Conservation (phyloP, 2,888 invertebrate genomes). For the Tipula lateralis region DNA sequence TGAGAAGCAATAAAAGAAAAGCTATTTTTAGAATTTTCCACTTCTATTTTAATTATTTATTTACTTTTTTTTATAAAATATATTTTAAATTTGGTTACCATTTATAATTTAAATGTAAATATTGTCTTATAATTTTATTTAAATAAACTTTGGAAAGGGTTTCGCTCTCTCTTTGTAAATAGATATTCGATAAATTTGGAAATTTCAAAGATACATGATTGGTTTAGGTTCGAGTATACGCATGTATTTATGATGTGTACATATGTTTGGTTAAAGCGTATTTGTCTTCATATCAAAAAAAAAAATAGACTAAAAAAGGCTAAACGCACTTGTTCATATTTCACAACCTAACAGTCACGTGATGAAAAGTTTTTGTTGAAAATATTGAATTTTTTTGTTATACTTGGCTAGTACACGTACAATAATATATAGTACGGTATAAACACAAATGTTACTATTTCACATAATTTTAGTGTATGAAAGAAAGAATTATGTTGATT, state of each 20-base stretch:
- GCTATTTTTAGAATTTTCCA: not conserved
- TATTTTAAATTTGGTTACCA: not conserved
- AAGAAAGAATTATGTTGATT: no score
- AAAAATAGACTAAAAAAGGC: not conserved
- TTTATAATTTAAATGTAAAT: conserved; percentile 4
- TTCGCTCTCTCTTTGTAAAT: not conserved
- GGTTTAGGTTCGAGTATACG: not conserved
- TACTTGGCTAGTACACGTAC: no score
- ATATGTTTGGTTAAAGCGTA: not conserved
- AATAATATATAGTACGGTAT: no score
- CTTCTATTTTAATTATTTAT: not conserved
- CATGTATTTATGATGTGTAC: not conserved
- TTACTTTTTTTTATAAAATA: not conserved
- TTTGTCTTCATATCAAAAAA: not conserved
- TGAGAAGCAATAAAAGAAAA: not conserved
- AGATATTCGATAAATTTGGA: not conserved
- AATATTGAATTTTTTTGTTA: no score
- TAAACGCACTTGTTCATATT: not conserved
- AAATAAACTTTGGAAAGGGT: not conserved
- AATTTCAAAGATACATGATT: not conserved
- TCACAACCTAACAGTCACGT: not conserved
- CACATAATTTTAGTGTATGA: no score
- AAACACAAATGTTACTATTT: no score
- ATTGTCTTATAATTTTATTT: not conserved
- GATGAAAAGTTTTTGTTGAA: no score